Conservation (phyloP, 2,888 invertebrate species). For the Griposia aprilina region DNA sequence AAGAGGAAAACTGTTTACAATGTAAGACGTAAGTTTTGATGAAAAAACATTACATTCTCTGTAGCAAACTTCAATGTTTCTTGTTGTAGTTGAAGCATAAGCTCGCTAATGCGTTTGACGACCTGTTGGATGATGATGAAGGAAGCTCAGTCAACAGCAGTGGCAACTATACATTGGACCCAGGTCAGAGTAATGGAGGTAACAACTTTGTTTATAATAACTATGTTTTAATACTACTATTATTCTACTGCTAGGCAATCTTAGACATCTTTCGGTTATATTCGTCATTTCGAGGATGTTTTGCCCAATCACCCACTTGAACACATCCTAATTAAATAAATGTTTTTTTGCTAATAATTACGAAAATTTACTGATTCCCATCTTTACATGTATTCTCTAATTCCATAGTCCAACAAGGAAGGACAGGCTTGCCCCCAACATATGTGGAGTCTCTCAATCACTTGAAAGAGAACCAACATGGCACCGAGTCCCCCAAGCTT, state of each 20-base stretch:
- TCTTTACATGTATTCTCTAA: neutral
- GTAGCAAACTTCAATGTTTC: constrained; percentile 23
- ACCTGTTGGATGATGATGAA: constrained; percentile 92
- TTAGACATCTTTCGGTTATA: neutral
- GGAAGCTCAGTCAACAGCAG: constrained; percentile 91
- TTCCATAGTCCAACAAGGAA: constrained; percentile 74
- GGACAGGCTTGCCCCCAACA: constrained; percentile 82
- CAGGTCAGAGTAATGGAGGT: constrained; percentile 82
- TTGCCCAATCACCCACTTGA: neutral
- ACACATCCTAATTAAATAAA: neutral
- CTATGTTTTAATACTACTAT: neutral
- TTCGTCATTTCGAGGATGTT: neutral
- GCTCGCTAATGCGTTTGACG: constrained; percentile 92
- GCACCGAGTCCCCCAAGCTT: constrained; percentile 80
- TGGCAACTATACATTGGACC: constrained; percentile 85
- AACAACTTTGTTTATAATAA: constrained; percentile 3
- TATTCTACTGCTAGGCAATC: no score
- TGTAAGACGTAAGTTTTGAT: neutral
- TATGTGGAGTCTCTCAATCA: constrained; percentile 86
- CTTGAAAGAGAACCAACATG: constrained; percentile 81
- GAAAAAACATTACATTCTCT: constrained; percentile 25
- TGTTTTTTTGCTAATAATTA: neutral
- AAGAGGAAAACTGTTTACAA: neutral
- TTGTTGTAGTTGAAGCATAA: constrained; percentile 91
- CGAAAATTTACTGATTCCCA: neutral